A percentile compares a stretch with the other conserved stretches of the same genome.
Conservation (phyloP, 2,113 vertebrate genomes). For the Amphiprion ocellaris region DNA sequence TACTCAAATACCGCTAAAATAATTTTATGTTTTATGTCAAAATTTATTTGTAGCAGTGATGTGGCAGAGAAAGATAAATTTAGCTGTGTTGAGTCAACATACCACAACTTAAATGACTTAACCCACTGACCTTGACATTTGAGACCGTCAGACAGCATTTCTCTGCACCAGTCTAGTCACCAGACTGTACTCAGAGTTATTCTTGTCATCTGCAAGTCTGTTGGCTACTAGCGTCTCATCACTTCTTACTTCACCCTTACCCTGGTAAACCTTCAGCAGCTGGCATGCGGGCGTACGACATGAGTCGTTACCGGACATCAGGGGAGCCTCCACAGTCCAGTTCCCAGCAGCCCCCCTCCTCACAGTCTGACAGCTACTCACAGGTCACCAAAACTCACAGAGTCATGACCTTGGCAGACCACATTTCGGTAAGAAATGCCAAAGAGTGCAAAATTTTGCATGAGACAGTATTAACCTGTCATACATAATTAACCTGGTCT, state of each 20-base stretch:
- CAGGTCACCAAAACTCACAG: conserved; percentile 92
- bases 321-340: conserved; percentile 80
- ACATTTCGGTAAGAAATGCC: conserved; percentile 92
- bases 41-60: neutral
- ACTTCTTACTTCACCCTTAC: neutral
- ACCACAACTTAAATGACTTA: conserved; percentile 35
- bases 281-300: conserved; percentile 88
- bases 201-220: conserved; percentile 28
- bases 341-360: conserved; percentile 86
- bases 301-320: conserved; percentile 88
- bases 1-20: too few species aligned
- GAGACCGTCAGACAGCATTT: conserved; percentile 37
- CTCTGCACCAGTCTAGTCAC: conserved; percentile 30
- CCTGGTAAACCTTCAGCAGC: conserved; percentile 69
- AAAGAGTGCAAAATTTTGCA: neutral
- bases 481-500: neutral
- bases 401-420: conserved; percentile 97
- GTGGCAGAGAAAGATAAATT: conserved; percentile 27
- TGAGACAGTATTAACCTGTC: neutral
- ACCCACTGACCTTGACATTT: conserved; percentile 55
- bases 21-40: conserved; percentile 1
- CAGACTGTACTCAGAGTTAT: conserved; percentile 42
- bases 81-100: conserved; percentile 41
- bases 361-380: conserved; percentile 88
- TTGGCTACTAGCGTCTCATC: conserved; percentile 4